A percentile compares a stretch with the other conserved stretches of the same genome.
These are phyloP conservation scores for Trichogramma dendrolimi DNA, from an alignment of 2,888 invertebrate genomes.

Conservation along the genomic window DNA sequence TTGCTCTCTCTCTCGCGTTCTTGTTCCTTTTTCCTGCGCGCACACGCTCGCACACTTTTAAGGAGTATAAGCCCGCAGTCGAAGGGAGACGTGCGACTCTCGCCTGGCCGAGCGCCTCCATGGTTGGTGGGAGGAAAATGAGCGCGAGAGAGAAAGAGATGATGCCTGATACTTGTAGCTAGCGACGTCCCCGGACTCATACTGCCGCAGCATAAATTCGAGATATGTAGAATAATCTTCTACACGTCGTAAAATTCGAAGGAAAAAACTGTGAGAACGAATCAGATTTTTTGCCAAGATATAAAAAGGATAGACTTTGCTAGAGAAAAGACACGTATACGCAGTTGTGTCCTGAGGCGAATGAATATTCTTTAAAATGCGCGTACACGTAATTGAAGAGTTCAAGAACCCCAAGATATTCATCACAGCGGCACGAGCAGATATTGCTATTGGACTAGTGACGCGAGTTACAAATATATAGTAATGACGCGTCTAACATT, in stretches of 20 bases:
- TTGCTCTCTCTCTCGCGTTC: not conserved
- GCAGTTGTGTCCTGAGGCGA: conserved; percentile 23
- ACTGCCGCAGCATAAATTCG: conserved; percentile 2
- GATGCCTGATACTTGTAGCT: not conserved
- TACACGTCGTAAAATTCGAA: conserved; percentile 40
- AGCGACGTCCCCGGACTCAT: not conserved
- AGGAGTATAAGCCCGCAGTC: conserved; percentile 5
- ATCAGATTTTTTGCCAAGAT: conserved; percentile 33
- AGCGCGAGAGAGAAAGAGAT: conserved; percentile 7
- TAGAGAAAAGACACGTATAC: conserved; percentile 1
- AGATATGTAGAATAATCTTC: conserved; percentile 38
- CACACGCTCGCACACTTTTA: conserved; percentile 7
- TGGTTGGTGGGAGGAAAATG: conserved; percentile 7
- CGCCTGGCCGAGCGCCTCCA: too few species aligned
- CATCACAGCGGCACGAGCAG: too few species aligned
- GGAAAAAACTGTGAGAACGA: conserved; percentile 37
- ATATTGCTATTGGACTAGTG: too few species aligned
- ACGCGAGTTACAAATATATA: too few species aligned
- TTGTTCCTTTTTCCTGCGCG: conserved; percentile 3
- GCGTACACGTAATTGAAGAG: conserved; percentile 26
- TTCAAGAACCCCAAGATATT: not conserved
- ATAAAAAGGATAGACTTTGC: conserved; percentile 13
- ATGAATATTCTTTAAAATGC: conserved; percentile 25
- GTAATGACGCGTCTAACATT: too few species aligned
- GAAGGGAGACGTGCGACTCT: conserved; percentile 3